phyloP scores from a whole-genome alignment of 2,888 invertebrate genomes.

The Nasonia oneida region DNA sequence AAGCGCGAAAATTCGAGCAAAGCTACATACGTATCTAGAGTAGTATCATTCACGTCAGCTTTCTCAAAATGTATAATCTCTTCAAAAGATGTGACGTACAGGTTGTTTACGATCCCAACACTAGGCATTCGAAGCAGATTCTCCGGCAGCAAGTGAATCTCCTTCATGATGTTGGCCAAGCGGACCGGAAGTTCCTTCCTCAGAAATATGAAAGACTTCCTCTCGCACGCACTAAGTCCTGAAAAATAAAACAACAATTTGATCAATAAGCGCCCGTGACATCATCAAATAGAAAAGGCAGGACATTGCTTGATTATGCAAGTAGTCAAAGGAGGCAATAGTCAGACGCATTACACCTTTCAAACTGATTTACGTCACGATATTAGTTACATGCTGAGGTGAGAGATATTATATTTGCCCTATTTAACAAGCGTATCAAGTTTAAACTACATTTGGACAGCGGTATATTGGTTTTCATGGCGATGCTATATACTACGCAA shows the following conservation, averaged over 20 bases:
- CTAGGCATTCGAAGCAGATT: constrained; percentile 96
- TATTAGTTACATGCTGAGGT: background rate
- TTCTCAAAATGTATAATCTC: constrained; percentile 97
- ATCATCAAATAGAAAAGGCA: background rate
- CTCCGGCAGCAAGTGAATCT: constrained; percentile 96
- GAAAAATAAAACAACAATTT: constrained; percentile 75
- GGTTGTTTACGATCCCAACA: constrained; percentile 94
- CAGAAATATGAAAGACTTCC: constrained; percentile 95
- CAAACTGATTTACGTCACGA: background rate
- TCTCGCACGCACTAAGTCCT: constrained; percentile 95
- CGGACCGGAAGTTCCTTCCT: constrained; percentile 98
- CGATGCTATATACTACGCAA: background rate
- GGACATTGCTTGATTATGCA: background rate
- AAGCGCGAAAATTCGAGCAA: background rate
- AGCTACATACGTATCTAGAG: constrained; percentile 83
- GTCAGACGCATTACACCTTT: background rate
- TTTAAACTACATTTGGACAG: background rate
- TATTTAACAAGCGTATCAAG: constrained; percentile 3
- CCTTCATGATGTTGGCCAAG: constrained; percentile 99
- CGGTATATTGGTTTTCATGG: background rate
- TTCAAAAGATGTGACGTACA: constrained; percentile 96
- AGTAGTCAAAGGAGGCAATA: background rate
- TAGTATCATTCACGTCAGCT: constrained; percentile 85
- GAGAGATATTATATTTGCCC: background rate
- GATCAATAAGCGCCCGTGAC: background rate